phyloP scores from a whole-genome alignment of 2,113 vertebrate species.

The Oenanthe oenanthe region DNA sequence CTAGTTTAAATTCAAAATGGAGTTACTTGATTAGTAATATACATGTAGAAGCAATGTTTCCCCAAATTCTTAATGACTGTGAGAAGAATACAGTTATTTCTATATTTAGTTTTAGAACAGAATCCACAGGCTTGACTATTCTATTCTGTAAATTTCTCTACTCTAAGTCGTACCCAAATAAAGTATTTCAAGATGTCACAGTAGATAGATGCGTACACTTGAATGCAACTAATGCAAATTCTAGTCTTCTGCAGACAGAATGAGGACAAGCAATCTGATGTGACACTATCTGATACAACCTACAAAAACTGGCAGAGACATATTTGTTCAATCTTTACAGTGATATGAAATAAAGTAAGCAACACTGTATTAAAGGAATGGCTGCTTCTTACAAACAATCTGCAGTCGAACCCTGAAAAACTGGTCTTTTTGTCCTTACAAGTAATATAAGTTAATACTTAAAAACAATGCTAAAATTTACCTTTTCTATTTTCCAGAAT shows the following conservation, averaged over 20 bases:
- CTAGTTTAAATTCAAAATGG: neutral
- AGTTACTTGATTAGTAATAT: neutral
- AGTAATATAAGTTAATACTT: neutral
- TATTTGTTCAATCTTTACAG: neutral
- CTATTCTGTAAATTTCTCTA: neutral
- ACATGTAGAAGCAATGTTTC: neutral
- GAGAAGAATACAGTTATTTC: neutral
- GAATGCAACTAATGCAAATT: neutral
- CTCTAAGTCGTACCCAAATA: neutral
- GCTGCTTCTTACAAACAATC: neutral
- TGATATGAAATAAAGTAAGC: neutral
- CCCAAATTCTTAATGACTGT: neutral
- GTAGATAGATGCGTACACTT: neutral
- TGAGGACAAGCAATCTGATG: slow-evolving; percentile 7
- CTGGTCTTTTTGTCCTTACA: neutral
- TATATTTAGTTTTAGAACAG: neutral
- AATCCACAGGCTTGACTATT: neutral
- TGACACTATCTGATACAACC: neutral
- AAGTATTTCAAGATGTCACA: neutral
- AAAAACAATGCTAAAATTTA: neutral
- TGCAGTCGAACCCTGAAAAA: neutral
- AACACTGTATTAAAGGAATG: neutral
- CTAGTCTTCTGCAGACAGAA: slow-evolving; percentile 18
- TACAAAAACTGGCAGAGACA: neutral
- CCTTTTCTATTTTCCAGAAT: neutral